phyloP scores from a whole-genome alignment of 92 coral and sea anemone genomes.

The Parazoanthus darwini region DNA sequence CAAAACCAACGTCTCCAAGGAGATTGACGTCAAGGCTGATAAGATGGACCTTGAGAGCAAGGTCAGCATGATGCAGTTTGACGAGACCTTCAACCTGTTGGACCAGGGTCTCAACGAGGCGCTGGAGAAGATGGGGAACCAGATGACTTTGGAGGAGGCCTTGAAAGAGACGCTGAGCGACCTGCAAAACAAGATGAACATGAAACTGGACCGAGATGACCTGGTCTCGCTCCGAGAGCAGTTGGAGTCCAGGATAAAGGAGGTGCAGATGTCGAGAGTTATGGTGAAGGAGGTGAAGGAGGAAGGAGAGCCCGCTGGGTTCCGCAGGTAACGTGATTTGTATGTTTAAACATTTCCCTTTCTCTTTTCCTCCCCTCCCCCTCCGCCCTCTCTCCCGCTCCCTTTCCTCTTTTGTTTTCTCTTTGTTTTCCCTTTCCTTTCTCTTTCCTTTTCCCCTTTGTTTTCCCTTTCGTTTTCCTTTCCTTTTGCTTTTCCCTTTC shows the following conservation, averaged over 20 bases:
- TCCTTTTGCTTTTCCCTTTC: neutral
- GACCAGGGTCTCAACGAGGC: slow-evolving; percentile 95
- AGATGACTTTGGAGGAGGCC: slow-evolving; percentile 92
- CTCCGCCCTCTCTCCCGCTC: too few relatives aligned
- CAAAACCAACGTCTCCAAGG: slow-evolving; percentile 79
- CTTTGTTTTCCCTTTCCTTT: too few relatives aligned
- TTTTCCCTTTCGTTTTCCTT: neutral
- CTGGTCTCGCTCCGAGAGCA: slow-evolving; percentile 70
- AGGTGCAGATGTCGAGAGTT: slow-evolving; percentile 72
- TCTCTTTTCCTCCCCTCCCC: neutral
- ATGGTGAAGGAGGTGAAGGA: slow-evolving; percentile 81
- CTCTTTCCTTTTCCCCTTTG: neutral
- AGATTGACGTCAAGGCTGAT: slow-evolving; percentile 91
- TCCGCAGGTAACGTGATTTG: slow-evolving; percentile 68
- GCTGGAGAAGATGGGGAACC: slow-evolving; percentile 92
- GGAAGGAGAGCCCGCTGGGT: slow-evolving; percentile 94
- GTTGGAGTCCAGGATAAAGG: slow-evolving; percentile 88
- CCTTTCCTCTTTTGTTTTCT: too few relatives aligned
- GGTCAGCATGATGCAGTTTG: slow-evolving; percentile 88
- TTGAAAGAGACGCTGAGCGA: slow-evolving; percentile 79
- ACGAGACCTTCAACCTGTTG: slow-evolving; percentile 87
- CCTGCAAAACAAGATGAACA: slow-evolving; percentile 75
- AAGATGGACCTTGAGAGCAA: slow-evolving; percentile 83
- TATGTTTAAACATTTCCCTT: neutral
- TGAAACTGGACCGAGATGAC: slow-evolving; percentile 85